phyloP scores from a whole-genome alignment of 2,797 vertebrate species.

The Picus viridis region DNA sequence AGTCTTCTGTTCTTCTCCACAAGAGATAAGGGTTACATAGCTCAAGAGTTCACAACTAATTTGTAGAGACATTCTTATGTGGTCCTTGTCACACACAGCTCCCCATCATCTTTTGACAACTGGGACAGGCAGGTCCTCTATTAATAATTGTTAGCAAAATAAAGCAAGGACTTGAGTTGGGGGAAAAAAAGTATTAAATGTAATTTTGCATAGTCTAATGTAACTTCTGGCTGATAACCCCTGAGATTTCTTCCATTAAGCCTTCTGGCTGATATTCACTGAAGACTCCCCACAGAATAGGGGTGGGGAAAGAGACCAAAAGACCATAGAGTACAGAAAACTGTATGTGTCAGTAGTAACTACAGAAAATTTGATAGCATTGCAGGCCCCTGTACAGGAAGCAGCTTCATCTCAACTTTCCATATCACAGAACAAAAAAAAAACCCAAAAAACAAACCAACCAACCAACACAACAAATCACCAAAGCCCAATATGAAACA shows the following conservation, averaged over 20 bases:
- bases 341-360: background rate
- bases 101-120: background rate
- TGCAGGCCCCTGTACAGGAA: background rate
- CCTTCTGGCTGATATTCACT: background rate
- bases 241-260: background rate
- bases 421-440: background rate
- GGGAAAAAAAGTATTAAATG: background rate
- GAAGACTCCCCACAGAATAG: background rate
- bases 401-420: background rate
- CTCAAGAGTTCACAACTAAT: background rate
- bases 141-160: constrained; percentile 10
- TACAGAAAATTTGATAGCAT: background rate
- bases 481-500: background rate
- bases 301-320: background rate
- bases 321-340: background rate
- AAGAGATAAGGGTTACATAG: background rate
- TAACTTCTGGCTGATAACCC: background rate
- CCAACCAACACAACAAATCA: background rate
- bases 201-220: background rate
- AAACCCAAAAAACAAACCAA: too few relatives aligned
- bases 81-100: background rate
- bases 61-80: background rate
- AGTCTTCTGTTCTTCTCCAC: background rate
- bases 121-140: background rate
- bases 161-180: background rate